phyloP scores from a whole-genome alignment of 2,888 invertebrate species.

The Pimpla rufipes region DNA sequence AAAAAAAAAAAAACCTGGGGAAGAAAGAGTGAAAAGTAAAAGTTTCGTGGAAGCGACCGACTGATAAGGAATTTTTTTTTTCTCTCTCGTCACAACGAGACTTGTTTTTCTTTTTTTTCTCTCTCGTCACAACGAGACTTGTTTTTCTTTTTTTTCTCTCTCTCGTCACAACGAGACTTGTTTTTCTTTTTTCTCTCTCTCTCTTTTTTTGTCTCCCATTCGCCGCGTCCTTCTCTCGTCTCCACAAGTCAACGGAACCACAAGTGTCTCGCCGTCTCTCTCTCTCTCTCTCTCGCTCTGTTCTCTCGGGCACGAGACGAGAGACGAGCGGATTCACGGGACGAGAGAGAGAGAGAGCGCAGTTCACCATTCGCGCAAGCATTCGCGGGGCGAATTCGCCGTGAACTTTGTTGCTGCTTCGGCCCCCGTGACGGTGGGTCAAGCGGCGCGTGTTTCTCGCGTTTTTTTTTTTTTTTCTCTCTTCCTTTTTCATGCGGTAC shows the following conservation, averaged over 20 bases:
- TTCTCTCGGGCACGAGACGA: conserved; percentile 27
- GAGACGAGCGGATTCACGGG: conserved; percentile 1
- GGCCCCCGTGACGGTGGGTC: conserved; percentile 16
- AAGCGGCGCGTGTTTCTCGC: conserved; percentile 2
- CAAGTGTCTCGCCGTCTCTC: conserved; percentile 12
- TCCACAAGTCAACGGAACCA: conserved; percentile 36
- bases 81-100: no score
- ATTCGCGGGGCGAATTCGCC: conserved; percentile 47
- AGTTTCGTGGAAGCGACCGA: conserved; percentile 26
- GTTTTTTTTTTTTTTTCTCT: conserved; percentile 18
- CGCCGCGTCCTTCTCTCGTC: conserved; percentile 20
- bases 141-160: no score
- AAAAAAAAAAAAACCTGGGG: conserved; percentile 11
- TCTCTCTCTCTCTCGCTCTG: conserved; percentile 26
- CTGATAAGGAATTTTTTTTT: conserved; percentile 60
- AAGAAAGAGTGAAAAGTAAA: background rate
- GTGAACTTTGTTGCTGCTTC: conserved; percentile 20
- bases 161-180: background rate
- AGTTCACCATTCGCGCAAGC: conserved; percentile 55
- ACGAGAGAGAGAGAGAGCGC: no score
- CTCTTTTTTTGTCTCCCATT: background rate
- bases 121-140: no score
- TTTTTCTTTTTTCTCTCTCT: background rate
- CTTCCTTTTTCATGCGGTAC: conserved; percentile 46
- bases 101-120: no score